Base-by-base conservation (phyloP, 1,140 invertebrate species). In the Drosophila littoralis region DNA sequence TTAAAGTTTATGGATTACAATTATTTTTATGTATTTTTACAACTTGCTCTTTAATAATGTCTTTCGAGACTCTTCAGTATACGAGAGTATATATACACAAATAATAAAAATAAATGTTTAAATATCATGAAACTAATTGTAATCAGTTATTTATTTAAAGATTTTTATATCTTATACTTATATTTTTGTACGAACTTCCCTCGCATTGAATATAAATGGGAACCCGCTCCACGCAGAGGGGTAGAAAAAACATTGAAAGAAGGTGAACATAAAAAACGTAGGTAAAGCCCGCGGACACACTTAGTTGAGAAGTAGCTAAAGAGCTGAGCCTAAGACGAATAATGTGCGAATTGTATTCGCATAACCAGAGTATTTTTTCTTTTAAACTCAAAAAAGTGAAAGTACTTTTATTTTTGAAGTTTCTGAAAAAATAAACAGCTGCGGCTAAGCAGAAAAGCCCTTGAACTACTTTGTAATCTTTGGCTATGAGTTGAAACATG, bases 271-370 rank as follows among this genome's bases (percentile, higher is more conserved):
- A 38, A 38, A 38, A 38, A 17, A 17, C 17, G 8, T 28, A 2
- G 10, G 15, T 10, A 22, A 35, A 12, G 35, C 52, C 35, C 40
- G 35, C 35, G 15, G 52, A 35, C 35, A 17, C 4, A 9, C 15
- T 17, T 22, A 36, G 6, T 9, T 33, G 28, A 48, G 45, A 13
- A 7, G 15, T 13, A 17, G 28, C 12, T 7, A n/a, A 28, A 33
- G 43, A 50, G 59, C 10, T 8, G 17, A 51, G 28, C 65, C 48
- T 36, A 17, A 52, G 40, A 42, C 43, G 43, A 69, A 69, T 54
- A 7, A 15, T 65, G 48, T 55, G 32, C n/a, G 48, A 33, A 55
- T 55, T 54, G 17, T 12, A 50, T 70, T 15, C 17, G 1, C 12
- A 9, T 40, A 40, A 15, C n/a, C n/a, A 51, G 32, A 51, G 28